Base-by-base conservation (phyloP, 1,140 invertebrate genomes). In the Aphidius ervi region DNA sequence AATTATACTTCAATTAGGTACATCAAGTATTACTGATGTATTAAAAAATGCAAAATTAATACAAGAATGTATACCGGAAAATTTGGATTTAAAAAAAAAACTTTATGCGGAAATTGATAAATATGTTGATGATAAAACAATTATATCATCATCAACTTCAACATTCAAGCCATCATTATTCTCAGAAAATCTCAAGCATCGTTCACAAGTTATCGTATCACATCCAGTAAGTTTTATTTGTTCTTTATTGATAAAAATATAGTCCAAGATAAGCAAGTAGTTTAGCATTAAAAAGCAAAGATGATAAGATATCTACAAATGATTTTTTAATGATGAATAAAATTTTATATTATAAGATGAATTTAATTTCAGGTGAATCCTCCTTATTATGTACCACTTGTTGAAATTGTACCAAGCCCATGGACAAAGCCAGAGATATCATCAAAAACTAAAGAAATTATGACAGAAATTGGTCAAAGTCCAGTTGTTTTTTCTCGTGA, bases 31-130 rank as follows among this genome's bases (percentile, higher is more conserved):
- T 46, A 81, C 81, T 49, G 84, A 88, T 31, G 83, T 87, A 40
- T 83, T 88, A 0, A 87, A 88, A 69, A 86, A 80, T 46, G 88
- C 92, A 0, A 82, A 89, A 31, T 86, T 93, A 58, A 80, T 94
- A 48, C 90, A 96, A 81, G 94, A 97, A 83, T 97, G 94, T 78
- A 88, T 97, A 1, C 95, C 95, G 10, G 94, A 98, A 80, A 88
- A 87, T 65, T 70, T 97, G 16, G 87, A 93, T 2, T 72, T 96
- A 53, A 98, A 98, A 72, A 84, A 84, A 48, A 88, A 90, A 74
- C 84, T 97, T 5, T 97, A 88, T 71, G 78, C 80, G 58, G 80
- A 91, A 50, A 71, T 97, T 23, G 95, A 98, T 74, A 81, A 82
- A 61, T 73, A 93, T 1, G 85, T 90, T 1, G 83, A 87, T n/a